Conservation (phyloP, 2,888 invertebrate genomes). For the Hyppa rectilinea region DNA sequence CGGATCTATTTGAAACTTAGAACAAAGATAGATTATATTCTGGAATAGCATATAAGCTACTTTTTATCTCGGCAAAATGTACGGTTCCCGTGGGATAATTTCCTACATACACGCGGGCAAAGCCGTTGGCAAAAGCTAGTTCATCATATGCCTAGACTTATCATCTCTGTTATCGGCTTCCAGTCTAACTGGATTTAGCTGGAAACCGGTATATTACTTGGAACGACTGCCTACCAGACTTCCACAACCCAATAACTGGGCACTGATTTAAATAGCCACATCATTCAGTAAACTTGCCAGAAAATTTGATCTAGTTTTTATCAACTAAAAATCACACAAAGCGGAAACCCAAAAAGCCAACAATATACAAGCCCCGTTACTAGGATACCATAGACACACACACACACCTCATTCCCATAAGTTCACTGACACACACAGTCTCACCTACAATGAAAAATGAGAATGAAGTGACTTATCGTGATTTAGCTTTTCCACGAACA, state of each 20-base stretch:
- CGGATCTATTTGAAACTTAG: too few species aligned
- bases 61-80: too few species aligned
- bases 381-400: slow-evolving; percentile 44
- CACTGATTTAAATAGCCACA: neutral
- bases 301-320: neutral
- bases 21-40: too few species aligned
- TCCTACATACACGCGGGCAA: too few species aligned
- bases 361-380: slow-evolving; percentile 53
- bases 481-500: slow-evolving; percentile 48
- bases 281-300: neutral
- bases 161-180: neutral
- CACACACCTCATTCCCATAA: slow-evolving; percentile 52
- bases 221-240: neutral
- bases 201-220: too few species aligned
- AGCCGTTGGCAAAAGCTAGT: too few species aligned
- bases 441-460: slow-evolving; percentile 36
- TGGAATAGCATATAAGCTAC: too few species aligned
- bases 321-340: slow-evolving; percentile 33
- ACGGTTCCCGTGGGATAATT: too few species aligned
- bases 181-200: neutral
- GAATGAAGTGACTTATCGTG: slow-evolving; percentile 50
- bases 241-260: neutral
- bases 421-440: slow-evolving; percentile 54
- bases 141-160: too few species aligned
- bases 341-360: slow-evolving; percentile 38